phyloP scores from a whole-genome alignment of 2,797 vertebrate genomes.

The Neosilurus mollespiculum region DNA sequence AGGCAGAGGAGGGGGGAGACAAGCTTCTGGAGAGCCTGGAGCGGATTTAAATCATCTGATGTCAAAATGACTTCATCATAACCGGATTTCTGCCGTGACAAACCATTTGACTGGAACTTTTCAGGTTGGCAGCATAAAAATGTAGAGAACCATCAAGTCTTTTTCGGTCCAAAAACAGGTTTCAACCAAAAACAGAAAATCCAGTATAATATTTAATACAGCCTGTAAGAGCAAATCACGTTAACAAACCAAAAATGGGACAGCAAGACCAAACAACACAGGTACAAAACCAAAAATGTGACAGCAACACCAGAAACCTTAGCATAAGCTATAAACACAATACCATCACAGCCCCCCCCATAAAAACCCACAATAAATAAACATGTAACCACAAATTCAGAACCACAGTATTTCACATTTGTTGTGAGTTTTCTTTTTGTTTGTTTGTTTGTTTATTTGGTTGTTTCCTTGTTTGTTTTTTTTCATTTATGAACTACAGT shows the following conservation, averaged over 20 bases:
- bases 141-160: neutral
- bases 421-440: no score
- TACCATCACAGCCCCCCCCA: no score
- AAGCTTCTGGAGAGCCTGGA: constrained; percentile 54
- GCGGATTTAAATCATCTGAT: constrained; percentile 21
- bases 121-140: neutral
- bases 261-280: neutral
- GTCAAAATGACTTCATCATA: constrained; percentile 16
- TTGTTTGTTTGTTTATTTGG: no score
- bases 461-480: no score
- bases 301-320: neutral
- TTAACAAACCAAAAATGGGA: neutral
- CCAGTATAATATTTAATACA: neutral
- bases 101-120: neutral
- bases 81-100: neutral
- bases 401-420: no score
- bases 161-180: neutral
- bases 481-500: no score
- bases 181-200: neutral
- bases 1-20: constrained; percentile 56
- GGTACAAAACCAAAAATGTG: neutral
- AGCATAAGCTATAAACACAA: neutral
- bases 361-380: neutral
- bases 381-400: neutral
- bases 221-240: no score